phyloP scores from a whole-genome alignment of 2,888 invertebrate species.

The Patella ulyssiponensis region DNA sequence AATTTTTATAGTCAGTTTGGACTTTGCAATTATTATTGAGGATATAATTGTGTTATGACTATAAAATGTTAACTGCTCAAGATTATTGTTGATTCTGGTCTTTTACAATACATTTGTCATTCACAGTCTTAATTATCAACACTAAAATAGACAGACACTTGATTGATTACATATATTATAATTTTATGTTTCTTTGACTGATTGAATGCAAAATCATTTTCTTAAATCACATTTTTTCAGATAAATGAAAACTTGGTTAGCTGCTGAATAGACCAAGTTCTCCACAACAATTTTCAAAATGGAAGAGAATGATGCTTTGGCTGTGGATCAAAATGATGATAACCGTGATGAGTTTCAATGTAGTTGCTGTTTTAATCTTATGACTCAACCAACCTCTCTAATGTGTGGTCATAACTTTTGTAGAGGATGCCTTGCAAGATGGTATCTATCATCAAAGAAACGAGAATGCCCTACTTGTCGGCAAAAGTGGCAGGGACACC shows the following conservation, averaged over 20 bases:
- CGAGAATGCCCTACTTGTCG: slow-evolving; percentile 63
- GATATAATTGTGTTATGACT: too few relatives aligned
- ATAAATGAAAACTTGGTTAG: background rate
- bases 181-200: too few relatives aligned
- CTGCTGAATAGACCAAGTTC: too few relatives aligned
- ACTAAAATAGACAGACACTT: too few relatives aligned
- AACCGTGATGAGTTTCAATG: slow-evolving; percentile 55
- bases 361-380: slow-evolving; percentile 58
- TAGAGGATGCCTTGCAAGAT: slow-evolving; percentile 62
- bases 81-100: too few relatives aligned
- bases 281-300: background rate
- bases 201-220: too few relatives aligned
- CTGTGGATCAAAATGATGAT: background rate
- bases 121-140: too few relatives aligned
- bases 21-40: too few relatives aligned
- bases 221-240: background rate
- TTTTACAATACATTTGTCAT: too few relatives aligned
- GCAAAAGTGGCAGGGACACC: slow-evolving; percentile 57
- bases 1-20: too few relatives aligned
- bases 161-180: too few relatives aligned
- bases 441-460: slow-evolving; percentile 58
- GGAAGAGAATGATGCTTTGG: background rate
- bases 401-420: slow-evolving; percentile 68
- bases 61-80: too few relatives aligned
- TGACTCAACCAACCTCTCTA: slow-evolving; percentile 63